phyloP scores from a whole-genome alignment of 2,888 invertebrate genomes.

The Erebia aethiops region DNA sequence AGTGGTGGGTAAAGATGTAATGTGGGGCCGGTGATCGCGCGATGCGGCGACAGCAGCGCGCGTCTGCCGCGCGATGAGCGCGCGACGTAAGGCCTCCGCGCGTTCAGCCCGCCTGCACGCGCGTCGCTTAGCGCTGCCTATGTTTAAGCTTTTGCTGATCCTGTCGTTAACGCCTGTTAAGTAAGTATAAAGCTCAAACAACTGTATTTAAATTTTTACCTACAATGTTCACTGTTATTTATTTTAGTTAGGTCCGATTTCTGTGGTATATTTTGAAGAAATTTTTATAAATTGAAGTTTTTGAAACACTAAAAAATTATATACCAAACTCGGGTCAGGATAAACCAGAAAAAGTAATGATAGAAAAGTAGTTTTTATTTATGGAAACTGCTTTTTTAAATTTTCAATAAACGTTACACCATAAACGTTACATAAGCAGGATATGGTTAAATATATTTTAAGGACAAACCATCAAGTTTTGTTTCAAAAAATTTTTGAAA shows the following conservation, averaged over 20 bases:
- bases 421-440: too few species aligned
- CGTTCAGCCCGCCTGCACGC: constrained; percentile 48
- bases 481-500: not conserved
- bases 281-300: too few species aligned
- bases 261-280: too few species aligned
- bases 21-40: constrained; percentile 62
- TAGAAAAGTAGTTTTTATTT: too few species aligned
- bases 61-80: constrained; percentile 72
- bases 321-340: too few species aligned
- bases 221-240: not conserved
- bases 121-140: constrained; percentile 48
- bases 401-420: too few species aligned
- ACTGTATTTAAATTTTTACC: not conserved
- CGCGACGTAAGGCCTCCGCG: constrained; percentile 62
- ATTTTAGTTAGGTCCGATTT: too few species aligned
- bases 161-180: constrained; percentile 60
- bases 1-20: constrained; percentile 33
- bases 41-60: constrained; percentile 63
- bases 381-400: too few species aligned
- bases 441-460: too few species aligned
- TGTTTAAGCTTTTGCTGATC: constrained; percentile 56
- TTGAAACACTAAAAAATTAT: too few species aligned
- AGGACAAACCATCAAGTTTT: too few species aligned
- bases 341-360: too few species aligned
- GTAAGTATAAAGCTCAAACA: constrained; percentile 55